These are phyloP conservation scores for Protaetia brevitarsis DNA, from an alignment of 1,140 invertebrate species.

Conservation along the genomic window DNA sequence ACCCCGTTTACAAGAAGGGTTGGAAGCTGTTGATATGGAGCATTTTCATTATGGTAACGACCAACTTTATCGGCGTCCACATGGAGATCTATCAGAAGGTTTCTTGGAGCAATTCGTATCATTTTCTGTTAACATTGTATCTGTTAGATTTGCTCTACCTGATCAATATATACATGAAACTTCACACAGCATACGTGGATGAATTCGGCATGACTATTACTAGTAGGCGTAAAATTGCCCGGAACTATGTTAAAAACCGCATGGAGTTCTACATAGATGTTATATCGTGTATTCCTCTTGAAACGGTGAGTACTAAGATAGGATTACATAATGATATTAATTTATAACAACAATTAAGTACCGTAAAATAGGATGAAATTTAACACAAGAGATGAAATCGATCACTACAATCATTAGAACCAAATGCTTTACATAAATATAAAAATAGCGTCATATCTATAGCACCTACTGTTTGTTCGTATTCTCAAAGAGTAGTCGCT, in stretches of 20 bases:
- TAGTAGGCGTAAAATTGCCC: slow-evolving; percentile 18
- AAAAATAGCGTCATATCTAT: too few relatives aligned
- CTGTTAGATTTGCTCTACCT: slow-evolving; percentile 24
- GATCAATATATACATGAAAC: slow-evolving; percentile 28
- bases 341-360: too few relatives aligned
- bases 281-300: neutral
- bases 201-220: slow-evolving; percentile 25
- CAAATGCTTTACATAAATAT: too few relatives aligned
- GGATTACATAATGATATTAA: neutral
- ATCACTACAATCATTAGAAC: too few relatives aligned
- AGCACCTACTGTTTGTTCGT: too few relatives aligned
- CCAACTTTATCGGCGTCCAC: slow-evolving; percentile 1
- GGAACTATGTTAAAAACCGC: slow-evolving; percentile 2
- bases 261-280: slow-evolving; percentile 26
- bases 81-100: slow-evolving; percentile 1
- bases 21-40: neutral
- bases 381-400: too few relatives aligned
- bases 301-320: neutral
- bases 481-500: too few relatives aligned
- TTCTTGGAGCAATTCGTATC: neutral
- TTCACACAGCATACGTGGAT: slow-evolving; percentile 27
- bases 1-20: neutral
- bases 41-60: neutral
- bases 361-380: too few relatives aligned
- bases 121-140: neutral